These are phyloP conservation scores for Dissostichus mawsoni DNA, from an alignment of 2,113 vertebrate species.

Conservation along the genomic window DNA sequence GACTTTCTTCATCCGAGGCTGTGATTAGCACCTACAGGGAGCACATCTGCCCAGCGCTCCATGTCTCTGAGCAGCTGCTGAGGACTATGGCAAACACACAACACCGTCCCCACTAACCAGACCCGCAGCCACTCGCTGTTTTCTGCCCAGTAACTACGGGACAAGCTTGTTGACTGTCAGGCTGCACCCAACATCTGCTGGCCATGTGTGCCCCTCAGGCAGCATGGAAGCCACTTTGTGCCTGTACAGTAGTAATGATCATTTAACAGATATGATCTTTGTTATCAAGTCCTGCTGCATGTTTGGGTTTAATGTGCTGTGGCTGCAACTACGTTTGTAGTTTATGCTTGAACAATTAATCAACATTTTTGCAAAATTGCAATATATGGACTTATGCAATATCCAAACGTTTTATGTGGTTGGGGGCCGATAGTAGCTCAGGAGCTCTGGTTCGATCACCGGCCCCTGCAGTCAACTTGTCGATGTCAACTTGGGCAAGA, in stretches of 20 bases:
- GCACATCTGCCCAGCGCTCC: slow-evolving; percentile 3
- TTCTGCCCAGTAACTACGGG: background rate
- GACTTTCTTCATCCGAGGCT: slow-evolving; percentile 37
- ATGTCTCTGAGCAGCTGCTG: slow-evolving; percentile 32
- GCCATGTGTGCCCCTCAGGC: slow-evolving; percentile 38
- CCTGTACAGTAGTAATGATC: background rate
- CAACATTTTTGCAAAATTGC: no score
- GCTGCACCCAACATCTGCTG: slow-evolving; percentile 64
- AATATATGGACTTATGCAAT: background rate
- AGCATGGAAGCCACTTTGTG: slow-evolving; percentile 1
- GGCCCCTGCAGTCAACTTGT: no score
- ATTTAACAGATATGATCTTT: slow-evolving; percentile 14
- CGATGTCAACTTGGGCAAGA: no score
- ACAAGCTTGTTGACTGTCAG: slow-evolving; percentile 6
- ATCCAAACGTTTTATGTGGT: background rate
- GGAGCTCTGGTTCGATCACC: no score
- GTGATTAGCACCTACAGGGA: slow-evolving; percentile 48
- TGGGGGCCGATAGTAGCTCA: background rate
- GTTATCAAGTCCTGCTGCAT: background rate
- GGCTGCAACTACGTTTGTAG: background rate
- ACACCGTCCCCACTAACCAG: background rate
- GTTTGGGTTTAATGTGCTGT: background rate
- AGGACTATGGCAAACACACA: slow-evolving; percentile 38
- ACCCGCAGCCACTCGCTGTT: slow-evolving; percentile 13
- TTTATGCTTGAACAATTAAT: no score